Conservation (phyloP, 2,888 invertebrate species). For the Molanna angustata region DNA sequence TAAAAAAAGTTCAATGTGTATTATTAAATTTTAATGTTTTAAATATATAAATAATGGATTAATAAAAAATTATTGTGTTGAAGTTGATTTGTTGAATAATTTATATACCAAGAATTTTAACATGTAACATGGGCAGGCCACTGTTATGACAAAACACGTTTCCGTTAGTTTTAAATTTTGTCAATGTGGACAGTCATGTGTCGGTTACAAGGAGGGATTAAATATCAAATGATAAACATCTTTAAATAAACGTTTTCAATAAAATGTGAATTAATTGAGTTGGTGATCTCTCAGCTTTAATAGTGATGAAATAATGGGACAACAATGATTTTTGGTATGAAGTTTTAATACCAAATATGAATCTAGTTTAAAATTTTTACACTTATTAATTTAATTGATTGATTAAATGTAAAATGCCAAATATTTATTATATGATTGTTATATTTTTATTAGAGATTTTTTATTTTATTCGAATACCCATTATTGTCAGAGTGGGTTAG, state of each 20-base stretch:
- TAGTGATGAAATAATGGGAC: constrained; percentile 25
- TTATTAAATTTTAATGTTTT: constrained; percentile 27
- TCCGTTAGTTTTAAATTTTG: constrained; percentile 1
- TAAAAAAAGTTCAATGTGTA: constrained; percentile 24
- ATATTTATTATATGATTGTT: constrained; percentile 33
- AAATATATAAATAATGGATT: constrained; percentile 23
- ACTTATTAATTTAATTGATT: no score
- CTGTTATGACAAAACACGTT: constrained; percentile 11
- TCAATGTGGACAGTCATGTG: constrained; percentile 7
- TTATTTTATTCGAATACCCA: constrained; percentile 16
- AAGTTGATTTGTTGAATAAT: constrained; percentile 20
- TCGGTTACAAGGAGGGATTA: not conserved
- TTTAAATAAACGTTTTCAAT: constrained; percentile 11
- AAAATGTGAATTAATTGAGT: constrained; percentile 25
- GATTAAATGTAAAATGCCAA: constrained; percentile 33
- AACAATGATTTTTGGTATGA: constrained; percentile 24
- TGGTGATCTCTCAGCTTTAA: constrained; percentile 33
- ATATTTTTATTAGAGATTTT: constrained; percentile 28
- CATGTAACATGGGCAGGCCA: constrained; percentile 11
- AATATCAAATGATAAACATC: constrained; percentile 19
- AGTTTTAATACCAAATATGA: constrained; percentile 26
- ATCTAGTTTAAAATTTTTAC: constrained; percentile 31
- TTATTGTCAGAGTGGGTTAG: not conserved
- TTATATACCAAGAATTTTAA: constrained; percentile 7
- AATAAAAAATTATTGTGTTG: constrained; percentile 25